Conservation (phyloP, 2,888 invertebrate species). For the Metallyticus violacea region DNA sequence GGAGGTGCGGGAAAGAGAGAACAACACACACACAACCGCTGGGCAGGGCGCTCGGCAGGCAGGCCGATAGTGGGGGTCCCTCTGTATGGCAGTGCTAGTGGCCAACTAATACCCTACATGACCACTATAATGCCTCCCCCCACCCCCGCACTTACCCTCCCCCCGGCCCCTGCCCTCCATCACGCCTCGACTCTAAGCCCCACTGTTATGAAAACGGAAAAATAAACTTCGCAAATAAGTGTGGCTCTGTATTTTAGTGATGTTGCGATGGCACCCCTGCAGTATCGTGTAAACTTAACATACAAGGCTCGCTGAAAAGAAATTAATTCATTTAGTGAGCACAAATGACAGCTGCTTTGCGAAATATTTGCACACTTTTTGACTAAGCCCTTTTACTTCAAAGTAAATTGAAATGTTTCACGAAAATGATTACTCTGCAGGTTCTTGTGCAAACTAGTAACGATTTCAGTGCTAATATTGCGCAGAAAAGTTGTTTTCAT, state of each 20-base stretch:
- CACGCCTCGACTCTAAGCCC: slow-evolving; percentile 23
- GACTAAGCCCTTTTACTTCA: not conserved
- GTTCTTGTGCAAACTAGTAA: too few species aligned
- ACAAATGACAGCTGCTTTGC: not conserved
- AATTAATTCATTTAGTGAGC: not conserved
- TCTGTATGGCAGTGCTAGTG: slow-evolving; percentile 45
- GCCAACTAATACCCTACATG: slow-evolving; percentile 46
- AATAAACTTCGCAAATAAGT: not conserved
- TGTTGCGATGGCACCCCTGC: not conserved
- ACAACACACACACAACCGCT: slow-evolving; percentile 45
- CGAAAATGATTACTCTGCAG: too few species aligned
- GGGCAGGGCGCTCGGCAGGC: slow-evolving; percentile 48
- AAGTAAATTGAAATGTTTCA: not conserved
- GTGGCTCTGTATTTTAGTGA: too few species aligned
- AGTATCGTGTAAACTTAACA: too few species aligned
- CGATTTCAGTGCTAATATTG: too few species aligned
- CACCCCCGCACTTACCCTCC: slow-evolving; percentile 37
- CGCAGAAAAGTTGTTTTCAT: too few species aligned
- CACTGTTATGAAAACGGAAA: too few species aligned
- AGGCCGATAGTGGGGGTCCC: slow-evolving; percentile 38
- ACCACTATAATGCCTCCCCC: slow-evolving; percentile 40
- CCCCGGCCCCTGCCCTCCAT: slow-evolving; percentile 37
- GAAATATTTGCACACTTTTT: too few species aligned
- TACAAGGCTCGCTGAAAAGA: not conserved
- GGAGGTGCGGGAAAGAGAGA: slow-evolving; percentile 45